Base-by-base conservation (phyloP, 2,797 vertebrate species). In the Hippocampus kuda region DNA sequence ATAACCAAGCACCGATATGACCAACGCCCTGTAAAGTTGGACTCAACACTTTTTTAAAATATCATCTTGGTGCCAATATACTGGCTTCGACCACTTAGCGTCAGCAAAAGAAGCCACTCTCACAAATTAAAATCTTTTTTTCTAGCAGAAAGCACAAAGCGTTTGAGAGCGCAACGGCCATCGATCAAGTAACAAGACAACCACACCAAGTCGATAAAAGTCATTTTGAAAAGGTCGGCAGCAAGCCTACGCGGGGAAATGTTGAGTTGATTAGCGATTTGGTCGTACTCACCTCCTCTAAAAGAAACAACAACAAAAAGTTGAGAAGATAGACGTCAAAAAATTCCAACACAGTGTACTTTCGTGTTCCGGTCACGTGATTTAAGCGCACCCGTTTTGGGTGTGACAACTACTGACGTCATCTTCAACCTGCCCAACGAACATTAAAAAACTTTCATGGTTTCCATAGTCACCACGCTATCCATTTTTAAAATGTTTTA, bases 361-460 rank as follows among this genome's bases (percentile, higher is more conserved):
- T 26, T 15, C 71, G 81, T 11, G 76, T 72, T 78, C 75, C 77
- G 81, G 84, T 86, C 82, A 85, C 26, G 85, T 85, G 81, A 63
- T 41, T 73, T 57, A 60, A 11, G 51, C 83, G 72, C 86, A 80
- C 86, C 86, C 85, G 79, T 64, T 22, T 24, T 57, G 3, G 46
- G 20, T 1, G 27, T 49, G 13, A 20, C 5, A 5, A 67, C 7
- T 16, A 51, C 69, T 68, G 51, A 70, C 13, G 67, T 57, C 64
- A 68, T 73, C 34, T 3, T 54, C 59, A 72, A 16, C 46, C 7
- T 38, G 34, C 34, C 34, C 34, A 38, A 38, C 34, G 7, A 38
- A 38, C 34, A 38, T 38, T 38, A 38, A 38, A 38, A 38, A 38
- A 38, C 6, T 1, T 38, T 38, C 34, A 38, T 38, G 34, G 34